A percentile compares a stretch with the other conserved stretches of the same genome.
phyloP scores from a whole-genome alignment of 2,113 vertebrate genomes.

The Craseonycteris thonglongyai region DNA sequence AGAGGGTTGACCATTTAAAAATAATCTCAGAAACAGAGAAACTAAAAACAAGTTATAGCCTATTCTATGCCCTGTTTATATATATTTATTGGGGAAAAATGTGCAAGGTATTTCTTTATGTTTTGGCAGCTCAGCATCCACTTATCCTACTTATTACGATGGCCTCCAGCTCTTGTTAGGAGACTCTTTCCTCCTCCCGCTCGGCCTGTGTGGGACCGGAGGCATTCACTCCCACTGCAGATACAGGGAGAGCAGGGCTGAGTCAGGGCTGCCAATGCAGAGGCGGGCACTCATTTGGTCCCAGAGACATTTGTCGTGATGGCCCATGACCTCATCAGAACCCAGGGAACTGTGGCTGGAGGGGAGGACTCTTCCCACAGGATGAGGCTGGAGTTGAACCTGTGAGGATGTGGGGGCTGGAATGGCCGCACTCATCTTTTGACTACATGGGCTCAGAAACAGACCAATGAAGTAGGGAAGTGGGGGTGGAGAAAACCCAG shows the following conservation, averaged over 20 bases:
- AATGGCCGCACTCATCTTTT: not conserved
- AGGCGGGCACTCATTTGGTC: not conserved
- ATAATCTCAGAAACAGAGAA: constrained; percentile 6
- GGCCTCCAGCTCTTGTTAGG: not conserved
- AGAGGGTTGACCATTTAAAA: not conserved
- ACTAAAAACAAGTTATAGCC: not conserved
- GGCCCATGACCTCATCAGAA: not conserved
- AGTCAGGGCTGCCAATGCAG: not conserved
- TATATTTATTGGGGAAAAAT: not conserved
- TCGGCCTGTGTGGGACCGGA: not conserved
- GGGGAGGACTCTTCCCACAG: not conserved
- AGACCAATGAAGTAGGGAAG: not conserved
- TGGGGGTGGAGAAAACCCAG: not conserved
- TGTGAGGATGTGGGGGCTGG: not conserved
- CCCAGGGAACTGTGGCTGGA: not conserved
- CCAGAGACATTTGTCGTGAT: not conserved
- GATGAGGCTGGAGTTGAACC: not conserved
- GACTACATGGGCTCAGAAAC: not conserved
- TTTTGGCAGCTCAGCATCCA: not conserved
- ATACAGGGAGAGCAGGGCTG: not conserved
- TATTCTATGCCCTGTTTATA: not conserved
- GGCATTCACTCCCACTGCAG: not conserved
- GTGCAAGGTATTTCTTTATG: not conserved
- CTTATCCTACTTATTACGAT: not conserved
- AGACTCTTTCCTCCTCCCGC: not conserved